Conservation (phyloP, 2,888 invertebrate species). For the Chaetoderma sp. region DNA sequence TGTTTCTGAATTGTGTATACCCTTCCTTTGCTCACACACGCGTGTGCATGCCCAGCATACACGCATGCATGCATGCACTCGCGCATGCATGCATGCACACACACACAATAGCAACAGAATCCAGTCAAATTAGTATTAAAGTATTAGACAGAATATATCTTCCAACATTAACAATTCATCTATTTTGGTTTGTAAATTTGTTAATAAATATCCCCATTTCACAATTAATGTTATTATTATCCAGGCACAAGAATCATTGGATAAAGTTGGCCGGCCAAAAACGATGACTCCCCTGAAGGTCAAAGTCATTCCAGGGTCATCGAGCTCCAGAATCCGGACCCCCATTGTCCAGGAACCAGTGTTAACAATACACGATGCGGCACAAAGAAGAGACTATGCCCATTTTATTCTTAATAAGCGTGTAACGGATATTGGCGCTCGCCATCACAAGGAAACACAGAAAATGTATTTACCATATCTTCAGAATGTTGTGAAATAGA, state of each 20-base stretch:
- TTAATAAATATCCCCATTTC: background rate
- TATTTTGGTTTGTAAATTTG: background rate
- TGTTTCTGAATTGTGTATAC: too few relatives aligned
- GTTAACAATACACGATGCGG: conserved; percentile 46
- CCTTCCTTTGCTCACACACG: too few relatives aligned
- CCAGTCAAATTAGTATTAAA: too few relatives aligned
- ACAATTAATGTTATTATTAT: conserved; percentile 2
- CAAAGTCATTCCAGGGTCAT: conserved; percentile 53
- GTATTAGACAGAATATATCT: too few relatives aligned
- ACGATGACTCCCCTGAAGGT: conserved; percentile 49
- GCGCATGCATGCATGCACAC: too few relatives aligned
- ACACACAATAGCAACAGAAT: too few relatives aligned
- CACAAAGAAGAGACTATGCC: conserved; percentile 60
- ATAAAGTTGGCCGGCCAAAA: conserved; percentile 45
- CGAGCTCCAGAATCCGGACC: conserved; percentile 44
- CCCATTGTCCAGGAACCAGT: conserved; percentile 44
- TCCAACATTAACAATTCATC: too few relatives aligned
- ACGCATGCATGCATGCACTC: too few relatives aligned
- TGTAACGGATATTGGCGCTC: conserved; percentile 45
- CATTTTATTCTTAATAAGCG: conserved; percentile 57
- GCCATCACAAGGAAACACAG: conserved; percentile 49
- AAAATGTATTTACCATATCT: conserved; percentile 61
- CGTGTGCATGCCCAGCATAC: too few relatives aligned
- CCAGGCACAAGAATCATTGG: conserved; percentile 53
- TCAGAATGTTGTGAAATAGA: too few relatives aligned